These are phyloP conservation scores for Prionailurus bengalensis DNA, from an alignment of 2,113 vertebrate species.

Conservation along the genomic window DNA sequence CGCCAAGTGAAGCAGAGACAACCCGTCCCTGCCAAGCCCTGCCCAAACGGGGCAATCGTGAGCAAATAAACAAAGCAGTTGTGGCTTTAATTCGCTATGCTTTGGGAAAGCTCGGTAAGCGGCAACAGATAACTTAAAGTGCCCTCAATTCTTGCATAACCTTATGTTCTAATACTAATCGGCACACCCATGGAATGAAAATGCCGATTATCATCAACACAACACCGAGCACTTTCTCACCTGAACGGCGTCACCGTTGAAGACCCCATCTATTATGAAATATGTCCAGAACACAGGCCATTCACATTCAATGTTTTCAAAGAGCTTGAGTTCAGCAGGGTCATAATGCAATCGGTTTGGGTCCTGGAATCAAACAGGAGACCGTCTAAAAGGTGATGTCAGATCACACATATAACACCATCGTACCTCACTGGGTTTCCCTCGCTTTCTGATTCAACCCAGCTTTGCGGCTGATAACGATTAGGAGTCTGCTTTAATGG, in stretches of 20 bases:
- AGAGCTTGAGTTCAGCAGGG: constrained; percentile 97
- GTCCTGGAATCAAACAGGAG: constrained; percentile 89
- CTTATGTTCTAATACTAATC: background rate
- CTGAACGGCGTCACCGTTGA: constrained; percentile 94
- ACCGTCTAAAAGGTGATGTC: constrained; percentile 45
- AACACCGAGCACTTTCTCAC: constrained; percentile 82
- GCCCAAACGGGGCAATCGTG: background rate
- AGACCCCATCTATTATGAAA: constrained; percentile 96
- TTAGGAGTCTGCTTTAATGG: background rate
- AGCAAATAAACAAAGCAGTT: constrained; percentile 33
- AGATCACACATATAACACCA: background rate
- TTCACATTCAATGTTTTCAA: constrained; percentile 99
- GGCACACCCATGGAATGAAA: background rate
- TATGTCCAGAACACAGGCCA: constrained; percentile 99
- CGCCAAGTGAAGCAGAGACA: background rate
- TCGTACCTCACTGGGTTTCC: background rate
- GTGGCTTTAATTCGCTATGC: background rate
- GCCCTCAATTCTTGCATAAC: background rate
- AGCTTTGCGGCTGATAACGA: background rate
- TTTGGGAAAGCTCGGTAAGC: constrained; percentile 1
- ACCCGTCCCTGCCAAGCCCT: background rate
- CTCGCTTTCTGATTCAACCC: background rate
- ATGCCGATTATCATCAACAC: background rate
- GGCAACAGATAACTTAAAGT: background rate
- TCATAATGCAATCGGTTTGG: constrained; percentile 97